Evolutionary conservation across 1,140 invertebrate species (phyloP), one percentile per base, ranked within the genome.

Genomic region (Platorchestia sp.): DNA sequence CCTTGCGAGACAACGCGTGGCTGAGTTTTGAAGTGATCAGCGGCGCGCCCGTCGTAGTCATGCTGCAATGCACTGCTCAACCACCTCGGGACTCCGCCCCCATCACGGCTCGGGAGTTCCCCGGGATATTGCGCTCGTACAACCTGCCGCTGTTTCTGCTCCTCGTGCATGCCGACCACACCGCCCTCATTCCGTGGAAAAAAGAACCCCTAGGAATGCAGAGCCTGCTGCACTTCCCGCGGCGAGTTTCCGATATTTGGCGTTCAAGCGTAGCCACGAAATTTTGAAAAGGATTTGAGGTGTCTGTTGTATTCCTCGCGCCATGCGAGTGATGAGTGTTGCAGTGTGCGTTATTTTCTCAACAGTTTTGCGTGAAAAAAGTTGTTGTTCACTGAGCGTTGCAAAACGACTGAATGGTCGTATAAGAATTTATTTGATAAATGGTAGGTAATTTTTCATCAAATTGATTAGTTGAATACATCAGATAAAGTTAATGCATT

Each of bases 101-200:
- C 45, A 40, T 47, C 45, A 40, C 6, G 36, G n/a, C 3, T 7
- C 19, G 6, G 91, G 91, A 44, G 45, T 14, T 44, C n/a, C 45
- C 91, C 91, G 44, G 45, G 22, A 45, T 93, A 44, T 44, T 16
- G 43, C 0, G 91, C 91, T n/a, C 44, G 44, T 47, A 93, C 87
- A 93, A 93, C 91, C 91, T 93, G 91, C 91, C 91, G 43, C 91
- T 89, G 91, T 44, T 93, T 44, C 91, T 93, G 91, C 91, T 45
- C 41, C 91, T 45, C 40, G 14, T 93, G 87, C 22, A 90, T 42
- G 44, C 41, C 10, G 87, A 43, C 87, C 41, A 43, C 87, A 90
- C 87, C 87, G 27, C 87, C 40, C 91, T 93, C 5, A 42, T 89
- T 89, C 27, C 3, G 6, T 5, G 1, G 87, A 89, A 89, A 89